Evolutionary conservation across 2,888 invertebrate genomes (phyloP), one percentile per base, ranked within the genome.

Genomic region (Neelides folsomi): DNA sequence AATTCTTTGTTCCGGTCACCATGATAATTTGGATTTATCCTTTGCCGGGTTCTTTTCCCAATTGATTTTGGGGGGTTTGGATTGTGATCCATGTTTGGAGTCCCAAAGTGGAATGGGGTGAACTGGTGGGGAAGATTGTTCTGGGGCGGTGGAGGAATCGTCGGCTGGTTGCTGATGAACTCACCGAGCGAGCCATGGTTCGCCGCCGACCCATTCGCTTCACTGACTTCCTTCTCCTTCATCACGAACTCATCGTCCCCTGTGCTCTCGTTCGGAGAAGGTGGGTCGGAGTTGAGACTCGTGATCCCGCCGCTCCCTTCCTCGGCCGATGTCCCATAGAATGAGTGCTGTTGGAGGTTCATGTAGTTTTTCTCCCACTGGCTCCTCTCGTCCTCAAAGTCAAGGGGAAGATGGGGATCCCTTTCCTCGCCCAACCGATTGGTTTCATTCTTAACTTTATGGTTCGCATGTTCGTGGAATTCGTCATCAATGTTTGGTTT

Each of bases 301-400:
- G 13, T 40, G 35, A 15, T 43, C 45, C 5, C 39, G 7, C 47
- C 47, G 36, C 37, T 35, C 9, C 35, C 39, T 15, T 47, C 47
- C 38, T 54, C 54, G n/a, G 53, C 34, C 1, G 53, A 53, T 10
- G 52, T 43, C 16, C 51, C 45, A 16, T 47, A 52, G 34, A 58
- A 58, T n/a, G 56, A 58, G 18, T 53, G 51, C 41, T 58, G 55
- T 36, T 56, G 55, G 2, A 58, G 48, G 38, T 58, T 55, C 58
- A 58, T 58, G 39, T 58, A 58, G 46, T 58, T 56, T 18, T 58
- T 49, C 37, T 58, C 58, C 58, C 58, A 58, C n/a, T 50, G 42
- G 34, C 50, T 51, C 36, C 58, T 40, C 12, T 53, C 49, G 1
- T 44, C 47, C 19, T 34, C 49, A 49, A 53, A 39, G 9, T 49